Percentiles rank a stretch among this genome's conserved stretches.
Conservation (phyloP, 92 coral and sea anemone genomes). For the Hydrozoanthus gracilis region DNA sequence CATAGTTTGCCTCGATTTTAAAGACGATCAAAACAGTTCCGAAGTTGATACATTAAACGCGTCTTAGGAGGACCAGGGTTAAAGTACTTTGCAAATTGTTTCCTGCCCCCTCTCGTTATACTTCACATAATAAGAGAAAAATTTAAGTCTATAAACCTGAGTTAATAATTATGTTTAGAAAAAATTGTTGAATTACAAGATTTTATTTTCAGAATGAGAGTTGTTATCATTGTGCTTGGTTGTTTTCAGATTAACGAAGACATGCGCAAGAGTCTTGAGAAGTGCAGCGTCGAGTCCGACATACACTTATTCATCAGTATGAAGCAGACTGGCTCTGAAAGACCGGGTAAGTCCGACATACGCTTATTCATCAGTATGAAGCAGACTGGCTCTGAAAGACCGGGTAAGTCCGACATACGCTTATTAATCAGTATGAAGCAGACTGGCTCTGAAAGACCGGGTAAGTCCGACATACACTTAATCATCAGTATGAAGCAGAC, state of each 20-base stretch:
- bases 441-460: slow-evolving; percentile 97
- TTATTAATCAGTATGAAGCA: slow-evolving; percentile 84
- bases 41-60: too few relatives aligned
- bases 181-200: too few relatives aligned
- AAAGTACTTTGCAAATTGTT: too few relatives aligned
- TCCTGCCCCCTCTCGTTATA: too few relatives aligned
- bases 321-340: slow-evolving; percentile 92
- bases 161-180: too few relatives aligned
- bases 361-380: neutral
- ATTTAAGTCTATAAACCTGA: too few relatives aligned
- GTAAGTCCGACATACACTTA: slow-evolving; percentile 37
- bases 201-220: neutral
- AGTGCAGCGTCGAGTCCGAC: slow-evolving; percentile 86
- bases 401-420: slow-evolving; percentile 83
- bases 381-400: neutral
- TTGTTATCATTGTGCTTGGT: neutral
- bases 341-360: slow-evolving; percentile 72
- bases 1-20: too few relatives aligned
- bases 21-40: too few relatives aligned
- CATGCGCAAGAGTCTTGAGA: slow-evolving; percentile 76
- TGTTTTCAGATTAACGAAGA: slow-evolving; percentile 75
- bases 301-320: slow-evolving; percentile 84
- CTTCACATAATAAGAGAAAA: too few relatives aligned
- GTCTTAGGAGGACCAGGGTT: too few relatives aligned
- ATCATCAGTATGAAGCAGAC: slow-evolving; percentile 60